phyloP scores from a whole-genome alignment of 2,797 vertebrate species.

The Lophotriccus pileatus region DNA sequence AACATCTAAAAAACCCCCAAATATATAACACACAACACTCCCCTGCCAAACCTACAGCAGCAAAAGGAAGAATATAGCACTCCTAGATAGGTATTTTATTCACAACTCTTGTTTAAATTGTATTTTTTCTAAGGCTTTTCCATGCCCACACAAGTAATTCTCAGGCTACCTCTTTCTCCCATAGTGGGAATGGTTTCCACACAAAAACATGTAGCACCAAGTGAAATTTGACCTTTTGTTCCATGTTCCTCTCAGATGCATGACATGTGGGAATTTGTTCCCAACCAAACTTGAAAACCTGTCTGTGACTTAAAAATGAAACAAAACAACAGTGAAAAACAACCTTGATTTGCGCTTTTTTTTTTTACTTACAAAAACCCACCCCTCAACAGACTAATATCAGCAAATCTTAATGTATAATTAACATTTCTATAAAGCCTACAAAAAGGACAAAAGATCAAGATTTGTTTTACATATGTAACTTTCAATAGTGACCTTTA shows the following conservation, averaged over 20 bases:
- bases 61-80: neutral
- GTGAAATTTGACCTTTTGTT: constrained; percentile 5
- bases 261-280: neutral
- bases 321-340: neutral
- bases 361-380: fast-evolving
- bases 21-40: fast-evolving
- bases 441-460: neutral
- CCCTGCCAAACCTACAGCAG: neutral
- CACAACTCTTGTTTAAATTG: neutral
- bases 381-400: neutral
- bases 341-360: neutral
- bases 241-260: neutral
- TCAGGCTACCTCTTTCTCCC: neutral
- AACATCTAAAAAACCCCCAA: neutral
- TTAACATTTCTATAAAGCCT: neutral
- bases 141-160: neutral
- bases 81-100: neutral
- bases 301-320: neutral
- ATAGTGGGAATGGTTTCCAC: neutral
- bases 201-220: neutral
- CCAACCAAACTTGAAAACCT: neutral
- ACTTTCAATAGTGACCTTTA: neutral
- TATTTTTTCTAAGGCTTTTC: neutral
- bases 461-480: neutral
- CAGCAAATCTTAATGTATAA: neutral